Evolutionary conservation across 1,140 invertebrate genomes (phyloP).

Genomic region (Chionoecetes opilio): DNA sequence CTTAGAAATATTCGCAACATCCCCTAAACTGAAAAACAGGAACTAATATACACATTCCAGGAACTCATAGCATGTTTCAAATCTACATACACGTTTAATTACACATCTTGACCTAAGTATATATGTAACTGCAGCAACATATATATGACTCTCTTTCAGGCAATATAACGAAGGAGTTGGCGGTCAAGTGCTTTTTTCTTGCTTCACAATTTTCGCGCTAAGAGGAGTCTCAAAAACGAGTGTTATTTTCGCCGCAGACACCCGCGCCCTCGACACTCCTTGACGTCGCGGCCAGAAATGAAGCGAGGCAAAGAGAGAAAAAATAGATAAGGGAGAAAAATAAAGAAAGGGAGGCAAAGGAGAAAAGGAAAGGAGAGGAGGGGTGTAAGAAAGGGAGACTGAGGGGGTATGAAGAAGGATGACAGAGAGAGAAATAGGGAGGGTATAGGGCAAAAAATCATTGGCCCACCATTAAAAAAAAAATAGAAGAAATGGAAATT

Average conservation of each 20-base stretch:
- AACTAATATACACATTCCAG: too few species aligned
- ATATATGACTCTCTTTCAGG: neutral
- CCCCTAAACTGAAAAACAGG: too few species aligned
- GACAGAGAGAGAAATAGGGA: neutral
- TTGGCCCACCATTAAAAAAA: too few species aligned
- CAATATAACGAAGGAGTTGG: neutral
- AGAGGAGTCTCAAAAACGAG: neutral
- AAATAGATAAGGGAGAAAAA: neutral
- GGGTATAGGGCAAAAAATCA: neutral
- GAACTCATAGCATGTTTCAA: too few species aligned
- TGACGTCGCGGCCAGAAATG: constrained; percentile 24
- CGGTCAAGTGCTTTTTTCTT: neutral
- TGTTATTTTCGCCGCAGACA: constrained; percentile 7
- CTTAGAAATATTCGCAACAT: too few species aligned
- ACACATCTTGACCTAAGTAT: too few species aligned
- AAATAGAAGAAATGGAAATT: too few species aligned
- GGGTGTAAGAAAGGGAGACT: too few species aligned
- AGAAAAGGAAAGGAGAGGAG: neutral
- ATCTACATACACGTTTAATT: too few species aligned
- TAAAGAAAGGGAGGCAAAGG: neutral
- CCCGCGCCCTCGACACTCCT: neutral
- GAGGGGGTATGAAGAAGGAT: neutral
- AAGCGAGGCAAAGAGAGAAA: neutral
- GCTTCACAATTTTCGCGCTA: neutral
- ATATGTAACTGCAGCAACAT: neutral